Evolutionary conservation across 2,888 invertebrate genomes (phyloP), one percentile per base, ranked within the genome.

Genomic region (Dynastes maya): DNA sequence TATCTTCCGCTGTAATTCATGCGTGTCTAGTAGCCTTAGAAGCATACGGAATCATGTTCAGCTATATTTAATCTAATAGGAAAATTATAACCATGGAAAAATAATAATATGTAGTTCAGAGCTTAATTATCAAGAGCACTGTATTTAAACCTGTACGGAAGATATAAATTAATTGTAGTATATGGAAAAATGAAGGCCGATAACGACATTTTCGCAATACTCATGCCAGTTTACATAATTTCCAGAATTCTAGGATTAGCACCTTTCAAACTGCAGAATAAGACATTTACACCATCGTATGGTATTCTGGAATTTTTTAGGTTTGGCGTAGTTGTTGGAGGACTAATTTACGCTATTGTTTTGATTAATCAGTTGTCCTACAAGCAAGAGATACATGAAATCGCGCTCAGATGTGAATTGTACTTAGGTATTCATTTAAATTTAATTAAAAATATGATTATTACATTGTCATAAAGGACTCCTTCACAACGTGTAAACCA

Each of bases 221-320:
- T 74, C 6, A 16, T 63, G 13, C 74, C 84, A 22, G 63, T 82
- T 13, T 84, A 80, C 78, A 68, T 82, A 58, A 53, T 83, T 13
- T 83, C 83, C 22, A 83, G 82, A 81, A 77, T 83, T 61, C 76
- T 83, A 22, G 83, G 84, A 2, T 77, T 84, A 29, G 82, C 83
- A 13, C 84, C 84, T 16, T 83, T 80, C 37, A 68, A 77, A 37
- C 61, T 74, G 5, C 61, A n/a, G 9, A 45, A 49, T 27, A 45
- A 67, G 22, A 16, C 16, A 27, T 27, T 67, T 27, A 45, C 22
- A 16, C 22, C 74, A 22, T 29, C 58, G 8, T 74, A 45, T 40
- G 61, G 74, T 2, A 2, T 74, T 9, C 4, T 74, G 22, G 63
- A 58, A 2, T 22, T 74, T 13, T 13, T 74, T 13, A 55, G 22